Percentiles rank a stretch among this genome's conserved stretches.
These are phyloP conservation scores for Hippoglossus hippoglossus DNA, from an alignment of 2,797 vertebrate species.

Conservation along the genomic window DNA sequence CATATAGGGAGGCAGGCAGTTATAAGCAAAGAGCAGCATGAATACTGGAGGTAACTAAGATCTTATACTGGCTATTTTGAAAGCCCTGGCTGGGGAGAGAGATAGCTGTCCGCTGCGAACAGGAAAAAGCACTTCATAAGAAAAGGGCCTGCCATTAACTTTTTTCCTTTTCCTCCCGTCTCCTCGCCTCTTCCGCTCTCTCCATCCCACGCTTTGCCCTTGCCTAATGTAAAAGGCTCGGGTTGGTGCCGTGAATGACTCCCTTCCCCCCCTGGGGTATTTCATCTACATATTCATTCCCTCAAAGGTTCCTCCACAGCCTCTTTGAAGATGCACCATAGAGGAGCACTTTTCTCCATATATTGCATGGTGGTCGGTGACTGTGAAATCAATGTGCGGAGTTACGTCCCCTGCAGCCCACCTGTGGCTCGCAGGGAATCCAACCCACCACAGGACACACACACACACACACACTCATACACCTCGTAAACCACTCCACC, in stretches of 20 bases:
- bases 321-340: conserved; percentile 67
- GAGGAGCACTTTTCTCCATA: conserved; percentile 66
- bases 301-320: conserved; percentile 60
- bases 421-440: conserved; percentile 64
- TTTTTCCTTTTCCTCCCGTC: conserved; percentile 33
- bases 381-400: conserved; percentile 76
- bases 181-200: conserved; percentile 29
- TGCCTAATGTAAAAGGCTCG: conserved; percentile 67
- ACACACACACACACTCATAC: conserved; percentile 11
- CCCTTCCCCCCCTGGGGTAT: conserved; percentile 53
- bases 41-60: conserved; percentile 44
- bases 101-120: conserved; percentile 32
- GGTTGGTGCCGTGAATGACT: conserved; percentile 66
- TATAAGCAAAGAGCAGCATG: conserved; percentile 23
- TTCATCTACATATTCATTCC: conserved; percentile 80
- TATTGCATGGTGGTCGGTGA: conserved; percentile 61
- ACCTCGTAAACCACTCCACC: conserved; percentile 24
- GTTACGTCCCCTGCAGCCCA: conserved; percentile 53
- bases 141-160: conserved; percentile 50
- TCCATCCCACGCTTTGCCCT: conserved; percentile 46
- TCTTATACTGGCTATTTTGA: conserved; percentile 6
- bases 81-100: conserved; percentile 23
- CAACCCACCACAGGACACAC: conserved; percentile 9
- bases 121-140: conserved; percentile 63
- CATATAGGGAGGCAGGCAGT: conserved; percentile 29